These are phyloP conservation scores for Gymnodraco acuticeps DNA, from an alignment of 2,797 vertebrate species.

Conservation along the genomic window DNA sequence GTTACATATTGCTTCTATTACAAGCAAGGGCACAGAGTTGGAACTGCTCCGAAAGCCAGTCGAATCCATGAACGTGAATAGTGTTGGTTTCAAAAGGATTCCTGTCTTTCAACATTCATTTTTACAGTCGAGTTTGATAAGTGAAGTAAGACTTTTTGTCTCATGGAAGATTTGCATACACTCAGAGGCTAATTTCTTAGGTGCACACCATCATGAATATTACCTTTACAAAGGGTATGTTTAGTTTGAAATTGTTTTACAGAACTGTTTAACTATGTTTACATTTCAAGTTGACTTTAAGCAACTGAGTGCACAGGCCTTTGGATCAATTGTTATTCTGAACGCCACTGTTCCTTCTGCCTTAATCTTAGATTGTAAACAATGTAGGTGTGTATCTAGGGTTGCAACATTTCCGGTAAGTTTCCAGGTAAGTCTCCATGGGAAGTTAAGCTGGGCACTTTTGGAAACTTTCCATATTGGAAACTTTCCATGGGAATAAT, in stretches of 20 bases:
- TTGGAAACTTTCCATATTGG: too few relatives aligned
- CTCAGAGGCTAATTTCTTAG: background rate
- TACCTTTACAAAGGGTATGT: background rate
- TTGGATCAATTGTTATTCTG: background rate
- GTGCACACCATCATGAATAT: background rate
- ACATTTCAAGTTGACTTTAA: background rate
- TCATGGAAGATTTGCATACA: background rate
- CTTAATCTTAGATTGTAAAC: background rate
- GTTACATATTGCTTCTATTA: slow-evolving; percentile 45
- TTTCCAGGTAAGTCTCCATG: too few relatives aligned
- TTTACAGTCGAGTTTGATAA: slow-evolving; percentile 7
- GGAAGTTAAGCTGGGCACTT: too few relatives aligned
- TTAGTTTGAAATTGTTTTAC: background rate
- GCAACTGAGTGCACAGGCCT: too few relatives aligned
- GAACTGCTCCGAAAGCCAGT: slow-evolving; percentile 40
- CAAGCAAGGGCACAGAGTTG: slow-evolving; percentile 34
- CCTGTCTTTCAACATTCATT: slow-evolving; percentile 23
- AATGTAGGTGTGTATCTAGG: background rate
- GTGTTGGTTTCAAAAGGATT: slow-evolving; percentile 44
- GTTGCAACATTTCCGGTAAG: too few relatives aligned
- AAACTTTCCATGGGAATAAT: too few relatives aligned
- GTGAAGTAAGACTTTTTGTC: background rate
- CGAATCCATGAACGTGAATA: slow-evolving; percentile 49
- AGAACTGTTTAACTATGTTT: background rate
- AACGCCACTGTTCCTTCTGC: background rate